Evolutionary conservation across 2,797 vertebrate genomes (phyloP), one percentile per base, ranked within the genome.

Genomic region (Macropus fuliginosus): DNA sequence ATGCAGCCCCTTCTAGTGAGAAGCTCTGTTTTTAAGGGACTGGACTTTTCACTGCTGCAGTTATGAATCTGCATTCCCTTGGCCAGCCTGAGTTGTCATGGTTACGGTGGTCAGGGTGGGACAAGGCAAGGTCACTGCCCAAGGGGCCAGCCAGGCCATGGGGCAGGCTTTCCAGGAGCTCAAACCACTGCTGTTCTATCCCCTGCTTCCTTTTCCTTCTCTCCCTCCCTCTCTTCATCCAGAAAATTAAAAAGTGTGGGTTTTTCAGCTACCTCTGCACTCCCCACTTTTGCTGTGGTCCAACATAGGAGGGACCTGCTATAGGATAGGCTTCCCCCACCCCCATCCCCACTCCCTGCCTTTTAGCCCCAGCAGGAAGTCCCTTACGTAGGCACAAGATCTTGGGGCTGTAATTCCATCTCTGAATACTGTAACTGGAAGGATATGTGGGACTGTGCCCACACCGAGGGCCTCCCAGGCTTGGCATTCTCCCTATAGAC

Each of bases 331-430:
- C 91, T 50, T 52, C 74, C 27, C 91, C 50, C 12, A 55, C 12
- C 14, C 24, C 27, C 46, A 56, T 55, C 31, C 21, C 66, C 89
- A 54, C 21, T 87, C 50, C 18, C 13, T 54, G 31, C 54, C 27
- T 1, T 2, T 81, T 62, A 28, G 55, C 54, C 52, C 0, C 4
- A 91, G 57, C 56, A 55, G 4, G 90, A 57, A 92, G 87, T 74
- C 59, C n/a, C 52, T 14, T 5, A 28, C 14, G 0, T 56, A 40
- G 91, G 46, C 55, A 55, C 10, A 18, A 55, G 18, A 54, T 91
- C 55, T 18, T 18, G 90, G 50, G 92, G 46, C 92, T 98, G 96
- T 91, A 98, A 97, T 97, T 97, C 97, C 97, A 97, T 96, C 97
- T 91, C 29, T 21, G 1, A 81, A 54, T 90, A n/a, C 89, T 56